phyloP scores from a whole-genome alignment of 2,113 vertebrate genomes.

The Callocephalon fimbriatum region DNA sequence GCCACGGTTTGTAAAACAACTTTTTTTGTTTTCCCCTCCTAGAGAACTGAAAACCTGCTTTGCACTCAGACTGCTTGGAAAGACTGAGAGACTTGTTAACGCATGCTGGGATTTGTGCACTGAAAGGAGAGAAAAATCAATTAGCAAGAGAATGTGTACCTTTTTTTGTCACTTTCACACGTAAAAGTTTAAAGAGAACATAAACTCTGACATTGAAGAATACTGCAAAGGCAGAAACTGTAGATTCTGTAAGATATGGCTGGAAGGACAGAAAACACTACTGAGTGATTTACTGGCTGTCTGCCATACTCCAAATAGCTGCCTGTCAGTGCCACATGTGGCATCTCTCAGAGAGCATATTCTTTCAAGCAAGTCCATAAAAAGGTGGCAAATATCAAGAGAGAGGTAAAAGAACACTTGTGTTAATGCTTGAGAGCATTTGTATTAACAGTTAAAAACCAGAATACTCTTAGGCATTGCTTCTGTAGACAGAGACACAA shows the following conservation, averaged over 20 bases:
- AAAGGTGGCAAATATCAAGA: neutral
- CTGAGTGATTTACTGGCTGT: slow-evolving; percentile 57
- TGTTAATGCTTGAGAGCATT: neutral
- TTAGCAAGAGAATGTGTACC: neutral
- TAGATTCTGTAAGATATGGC: neutral
- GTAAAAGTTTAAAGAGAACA: slow-evolving; percentile 21
- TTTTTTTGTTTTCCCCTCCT: neutral
- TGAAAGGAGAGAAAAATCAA: slow-evolving; percentile 13
- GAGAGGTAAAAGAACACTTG: neutral
- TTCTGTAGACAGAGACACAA: neutral
- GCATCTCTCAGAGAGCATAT: slow-evolving; percentile 39
- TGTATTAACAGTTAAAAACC: neutral
- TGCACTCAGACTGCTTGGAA: neutral
- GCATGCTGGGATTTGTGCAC: neutral
- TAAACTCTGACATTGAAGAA: slow-evolving; percentile 16
- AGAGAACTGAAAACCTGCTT: neutral
- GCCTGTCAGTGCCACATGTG: slow-evolving; percentile 34
- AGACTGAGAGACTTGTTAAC: neutral
- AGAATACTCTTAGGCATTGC: neutral
- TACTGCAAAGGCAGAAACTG: neutral
- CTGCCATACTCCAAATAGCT: slow-evolving; percentile 24
- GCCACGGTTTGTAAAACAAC: neutral
- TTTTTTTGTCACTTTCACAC: neutral
- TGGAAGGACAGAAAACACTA: neutral
- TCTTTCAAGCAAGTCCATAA: slow-evolving; percentile 36